These are phyloP conservation scores for Epinotia bilunana DNA, from an alignment of 2,888 invertebrate genomes.

Conservation along the genomic window DNA sequence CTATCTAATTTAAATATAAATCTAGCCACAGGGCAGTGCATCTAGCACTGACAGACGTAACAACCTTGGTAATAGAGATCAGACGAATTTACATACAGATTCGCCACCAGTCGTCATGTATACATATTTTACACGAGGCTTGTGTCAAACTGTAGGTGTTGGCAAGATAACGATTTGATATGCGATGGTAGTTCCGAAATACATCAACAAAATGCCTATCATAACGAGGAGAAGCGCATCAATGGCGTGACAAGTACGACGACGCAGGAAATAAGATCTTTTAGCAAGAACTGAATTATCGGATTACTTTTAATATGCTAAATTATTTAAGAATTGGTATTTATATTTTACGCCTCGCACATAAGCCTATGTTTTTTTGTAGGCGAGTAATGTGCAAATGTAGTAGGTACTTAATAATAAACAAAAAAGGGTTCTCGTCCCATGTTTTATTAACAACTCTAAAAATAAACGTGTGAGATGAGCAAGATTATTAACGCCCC, in stretches of 20 bases:
- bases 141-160: not conserved
- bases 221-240: too few relatives aligned
- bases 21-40: conserved; percentile 12
- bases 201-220: not conserved
- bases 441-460: not conserved
- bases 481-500: conserved; percentile 14
- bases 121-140: not conserved
- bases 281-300: too few relatives aligned
- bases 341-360: too few relatives aligned
- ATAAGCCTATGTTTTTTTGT: too few relatives aligned
- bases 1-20: conserved; percentile 29
- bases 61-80: conserved; percentile 26
- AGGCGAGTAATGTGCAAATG: not conserved
- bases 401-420: not conserved
- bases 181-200: not conserved
- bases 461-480: not conserved
- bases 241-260: too few relatives aligned
- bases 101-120: not conserved
- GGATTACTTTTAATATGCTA: too few relatives aligned
- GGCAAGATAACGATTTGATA: not conserved
- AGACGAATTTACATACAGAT: conserved; percentile 18
- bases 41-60: conserved; percentile 1
- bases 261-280: too few relatives aligned
- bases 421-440: not conserved
- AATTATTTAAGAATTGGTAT: too few relatives aligned